These are phyloP conservation scores for Hirtodrosophila alboralis DNA, from an alignment of 2,888 invertebrate genomes.

Conservation along the genomic window DNA sequence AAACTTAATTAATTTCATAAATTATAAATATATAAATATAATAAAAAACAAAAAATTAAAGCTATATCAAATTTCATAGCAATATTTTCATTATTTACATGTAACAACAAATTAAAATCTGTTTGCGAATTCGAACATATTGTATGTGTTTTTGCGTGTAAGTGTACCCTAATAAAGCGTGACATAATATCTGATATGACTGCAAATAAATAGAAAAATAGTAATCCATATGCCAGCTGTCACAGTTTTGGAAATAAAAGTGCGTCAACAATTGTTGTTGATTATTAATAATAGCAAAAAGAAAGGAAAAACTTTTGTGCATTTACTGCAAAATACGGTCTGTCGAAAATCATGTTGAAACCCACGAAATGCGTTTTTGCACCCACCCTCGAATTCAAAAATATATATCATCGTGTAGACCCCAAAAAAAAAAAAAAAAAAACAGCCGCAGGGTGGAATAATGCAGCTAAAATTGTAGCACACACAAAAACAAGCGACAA, in stretches of 20 bases:
- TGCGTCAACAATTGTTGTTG: slow-evolving; percentile 32
- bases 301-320: slow-evolving; percentile 2
- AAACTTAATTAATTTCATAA: too few species aligned
- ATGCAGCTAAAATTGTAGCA: slow-evolving; percentile 38
- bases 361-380: slow-evolving; percentile 52
- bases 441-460: slow-evolving; percentile 62
- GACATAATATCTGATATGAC: slow-evolving; percentile 43
- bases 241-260: slow-evolving; percentile 15
- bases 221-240: slow-evolving; percentile 45
- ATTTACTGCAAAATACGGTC: slow-evolving; percentile 17
- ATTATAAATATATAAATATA: too few species aligned
- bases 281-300: slow-evolving; percentile 29
- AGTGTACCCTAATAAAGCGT: slow-evolving; percentile 31
- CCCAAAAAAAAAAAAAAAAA: too few species aligned
- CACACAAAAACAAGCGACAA: slow-evolving; percentile 48
- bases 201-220: slow-evolving; percentile 30
- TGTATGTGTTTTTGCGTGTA: slow-evolving; percentile 13
- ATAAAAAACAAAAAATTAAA: too few species aligned
- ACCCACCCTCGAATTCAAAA: slow-evolving; percentile 28
- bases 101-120: background rate
- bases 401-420: slow-evolving; percentile 10
- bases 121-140: slow-evolving; percentile 22
- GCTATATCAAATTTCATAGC: slow-evolving; percentile 18
- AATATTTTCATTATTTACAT: background rate
- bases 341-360: slow-evolving; percentile 48